A percentile compares a stretch with the other conserved stretches of the same genome.
Evolutionary conservation across 2,797 vertebrate species (phyloP).

Genomic region (Chaunax sp.): DNA sequence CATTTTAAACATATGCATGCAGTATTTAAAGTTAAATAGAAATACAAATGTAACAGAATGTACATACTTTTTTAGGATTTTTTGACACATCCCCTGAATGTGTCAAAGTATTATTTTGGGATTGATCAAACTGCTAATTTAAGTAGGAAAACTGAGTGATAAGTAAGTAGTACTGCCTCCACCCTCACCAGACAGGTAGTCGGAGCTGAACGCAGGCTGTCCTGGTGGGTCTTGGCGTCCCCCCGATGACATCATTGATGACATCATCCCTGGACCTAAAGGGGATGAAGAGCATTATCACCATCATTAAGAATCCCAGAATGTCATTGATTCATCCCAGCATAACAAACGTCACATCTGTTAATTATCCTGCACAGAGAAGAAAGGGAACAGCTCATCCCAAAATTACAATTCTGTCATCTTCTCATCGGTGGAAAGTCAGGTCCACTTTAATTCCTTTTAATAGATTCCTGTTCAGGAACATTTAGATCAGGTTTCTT

Average conservation of each 20-base stretch:
- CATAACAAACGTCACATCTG: neutral
- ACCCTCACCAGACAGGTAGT: constrained; percentile 81
- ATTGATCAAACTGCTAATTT: neutral
- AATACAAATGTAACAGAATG: no score
- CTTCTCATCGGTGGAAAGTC: no score
- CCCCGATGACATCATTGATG: constrained; percentile 72
- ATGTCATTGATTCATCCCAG: no score
- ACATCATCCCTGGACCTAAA: constrained; percentile 72
- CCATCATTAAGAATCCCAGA: neutral
- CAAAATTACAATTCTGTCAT: no score
- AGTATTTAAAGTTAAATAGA: neutral
- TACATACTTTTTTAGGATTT: no score
- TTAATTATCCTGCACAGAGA: neutral
- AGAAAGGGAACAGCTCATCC: no score
- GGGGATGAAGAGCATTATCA: constrained; percentile 22
- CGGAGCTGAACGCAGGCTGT: constrained; percentile 74
- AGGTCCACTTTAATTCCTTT: no score
- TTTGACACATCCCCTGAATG: no score
- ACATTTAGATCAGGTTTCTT: no score
- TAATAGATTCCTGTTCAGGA: no score
- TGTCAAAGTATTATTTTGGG: neutral
- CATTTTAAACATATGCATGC: neutral
- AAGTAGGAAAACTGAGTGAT: neutral
- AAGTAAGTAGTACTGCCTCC: neutral
- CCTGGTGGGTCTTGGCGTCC: constrained; percentile 75